Evolutionary conservation across 2,888 invertebrate genomes (phyloP), one percentile per base, ranked within the genome.

Genomic region (Neoaliturus tenellus): DNA sequence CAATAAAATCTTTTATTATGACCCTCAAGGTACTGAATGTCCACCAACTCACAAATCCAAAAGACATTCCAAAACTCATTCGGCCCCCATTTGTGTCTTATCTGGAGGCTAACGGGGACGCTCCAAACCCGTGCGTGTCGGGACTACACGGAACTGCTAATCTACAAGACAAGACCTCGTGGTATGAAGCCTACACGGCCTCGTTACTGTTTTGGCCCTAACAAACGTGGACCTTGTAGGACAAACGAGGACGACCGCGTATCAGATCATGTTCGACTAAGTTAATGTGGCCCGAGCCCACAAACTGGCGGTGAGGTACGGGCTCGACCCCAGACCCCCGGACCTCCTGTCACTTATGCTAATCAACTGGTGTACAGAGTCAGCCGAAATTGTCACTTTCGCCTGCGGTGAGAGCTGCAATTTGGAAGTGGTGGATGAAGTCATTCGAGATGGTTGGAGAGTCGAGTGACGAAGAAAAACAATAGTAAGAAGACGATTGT

Each of bases 121-220:
- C 39, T 39, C 6, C 51, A 23, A 20, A 23, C n/a, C 51, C 51
- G 20, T 12, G 10, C 51, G 1, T 6, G 51, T 5, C 51, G 20
- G 20, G 3, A 51, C 51, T 14, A 3, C 12, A 14, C 44, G 44
- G 44, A 14, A 17, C 44, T 17, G 44, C 44, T 14, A 44, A 2
- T 2, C 6, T 2, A 44, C 44, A 44, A 14, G 44, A 6, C 44
- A 2, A 17, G 14, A 14, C 44, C 44, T 3, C 12, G 44, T 14
- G 44, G 44, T 12, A 44, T 44, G 44, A 44, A 17, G 12, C 35
- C 44, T 44, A 55, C 55, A 62, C 28, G 62, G 17, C 3, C 62
- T 62, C 62, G 62, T 62, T 62, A 62, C 55, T 55, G 55, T 55
- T 55, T 55, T 8, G 55, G 55, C n/a, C n/a, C n/a, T n/a, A 55